Base-by-base conservation (phyloP, 1,140 invertebrate species). In the Achatina immaculata region DNA sequence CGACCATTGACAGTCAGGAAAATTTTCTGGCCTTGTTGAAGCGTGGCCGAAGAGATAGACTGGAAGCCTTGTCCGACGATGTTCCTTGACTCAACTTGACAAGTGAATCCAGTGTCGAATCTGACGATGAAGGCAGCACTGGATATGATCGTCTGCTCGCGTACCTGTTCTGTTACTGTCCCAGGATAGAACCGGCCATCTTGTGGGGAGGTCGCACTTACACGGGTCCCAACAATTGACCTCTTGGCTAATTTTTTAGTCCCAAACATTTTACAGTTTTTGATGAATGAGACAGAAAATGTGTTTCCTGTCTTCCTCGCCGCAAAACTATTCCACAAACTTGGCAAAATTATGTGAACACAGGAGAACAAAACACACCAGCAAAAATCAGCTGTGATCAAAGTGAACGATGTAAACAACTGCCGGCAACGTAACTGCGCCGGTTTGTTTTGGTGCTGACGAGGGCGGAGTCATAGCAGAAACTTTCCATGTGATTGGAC, bases 11-110 rank as follows among this genome's bases (percentile, higher is more conserved):
- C 94, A 24, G 97, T 99, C 77, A 98, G 93, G 92, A 94, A 99
- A 62, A 97, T 96, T 86, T 95, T 95, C 91, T 99, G 97, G 38
- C 96, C 96, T 7, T 94, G 92, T 75, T 95, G 93, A 77, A 99
- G 92, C 31, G 88, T 88, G 7, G 83, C 83, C 0, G 84, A 74
- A 36, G 90, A 88, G 16, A 94, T 90, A 42, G 93, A 93, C 40
- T 95, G 94, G 90, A 99, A 99, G n/a, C 97, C 97, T 19, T 96
- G 96, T 6, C 97, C 97, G 86, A 99, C 95, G 34, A 99, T 93
- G 87, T 98, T 95, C 58, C 93, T 93, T 83, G 96, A 95, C 51
- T 93, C 93, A 89, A 95, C 96, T 89, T 98, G 96, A 83, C 94
- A 93, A 16, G 83, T 84, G 6, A 89, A 86, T 55, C 91, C 91